Evolutionary conservation across 2,113 vertebrate species (phyloP).

Genomic region (Neolamprologus hecqui): DNA sequence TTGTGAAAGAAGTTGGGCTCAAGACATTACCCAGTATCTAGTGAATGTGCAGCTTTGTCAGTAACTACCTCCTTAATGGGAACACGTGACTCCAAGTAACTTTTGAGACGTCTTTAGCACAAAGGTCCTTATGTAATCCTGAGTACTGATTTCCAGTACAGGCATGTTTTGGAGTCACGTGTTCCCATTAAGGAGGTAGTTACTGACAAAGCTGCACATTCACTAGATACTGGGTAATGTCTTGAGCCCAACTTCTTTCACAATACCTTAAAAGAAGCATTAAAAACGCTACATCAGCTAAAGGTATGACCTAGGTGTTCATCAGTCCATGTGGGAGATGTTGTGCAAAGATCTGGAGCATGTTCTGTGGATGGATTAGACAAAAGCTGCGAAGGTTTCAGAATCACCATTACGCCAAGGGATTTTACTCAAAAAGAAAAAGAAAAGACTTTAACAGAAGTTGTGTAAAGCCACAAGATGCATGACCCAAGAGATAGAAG

Average conservation of each 20-base stretch:
- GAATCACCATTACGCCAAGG: neutral
- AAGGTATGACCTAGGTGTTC: neutral
- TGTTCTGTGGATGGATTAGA: neutral
- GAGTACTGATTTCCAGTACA: rapidly evolving
- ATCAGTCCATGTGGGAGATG: rapidly evolving
- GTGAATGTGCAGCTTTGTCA: neutral
- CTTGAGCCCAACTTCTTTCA: neutral
- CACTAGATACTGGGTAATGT: rapidly evolving
- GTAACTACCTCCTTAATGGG: neutral
- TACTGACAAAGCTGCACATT: rapidly evolving
- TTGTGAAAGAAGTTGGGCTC: neutral
- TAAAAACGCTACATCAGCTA: neutral
- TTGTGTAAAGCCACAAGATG: neutral
- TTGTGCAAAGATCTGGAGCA: neutral
- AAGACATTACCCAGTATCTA: rapidly evolving
- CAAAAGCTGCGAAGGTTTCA: neutral
- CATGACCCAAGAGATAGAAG: neutral
- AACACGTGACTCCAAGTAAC: neutral
- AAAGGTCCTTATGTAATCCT: neutral
- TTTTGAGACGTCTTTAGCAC: neutral
- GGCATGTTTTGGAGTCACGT: neutral
- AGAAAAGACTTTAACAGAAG: neutral
- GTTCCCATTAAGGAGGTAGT: neutral
- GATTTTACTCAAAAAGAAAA: neutral
- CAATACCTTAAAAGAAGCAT: neutral